phyloP scores from a whole-genome alignment of 2,113 vertebrate genomes.

The mouse (Mus musculus) region GRCm39 chr15:22078501-22079000 shows the following conservation, averaged over 20 bases:
- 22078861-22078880: too few species aligned
- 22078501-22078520: too few species aligned
- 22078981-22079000: neutral
- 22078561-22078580: too few species aligned
- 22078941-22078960: too few species aligned
- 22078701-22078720: neutral
- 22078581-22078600: neutral
- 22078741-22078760: neutral
- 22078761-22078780: neutral
- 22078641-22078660: neutral
- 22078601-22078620: neutral
- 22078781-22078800: neutral
- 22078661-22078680: too few species aligned
- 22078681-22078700: neutral
- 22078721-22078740: too few species aligned
- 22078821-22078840: neutral
- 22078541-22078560: too few species aligned
- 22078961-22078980: neutral
- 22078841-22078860: neutral
- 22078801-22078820: neutral
- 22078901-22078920: neutral
- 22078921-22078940: neutral
- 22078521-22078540: too few species aligned
- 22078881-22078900: too few species aligned
- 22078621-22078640: too few species aligned